These are phyloP conservation scores for Marmota flaviventris DNA, from an alignment of 2,113 vertebrate genomes.

Conservation along the genomic window DNA sequence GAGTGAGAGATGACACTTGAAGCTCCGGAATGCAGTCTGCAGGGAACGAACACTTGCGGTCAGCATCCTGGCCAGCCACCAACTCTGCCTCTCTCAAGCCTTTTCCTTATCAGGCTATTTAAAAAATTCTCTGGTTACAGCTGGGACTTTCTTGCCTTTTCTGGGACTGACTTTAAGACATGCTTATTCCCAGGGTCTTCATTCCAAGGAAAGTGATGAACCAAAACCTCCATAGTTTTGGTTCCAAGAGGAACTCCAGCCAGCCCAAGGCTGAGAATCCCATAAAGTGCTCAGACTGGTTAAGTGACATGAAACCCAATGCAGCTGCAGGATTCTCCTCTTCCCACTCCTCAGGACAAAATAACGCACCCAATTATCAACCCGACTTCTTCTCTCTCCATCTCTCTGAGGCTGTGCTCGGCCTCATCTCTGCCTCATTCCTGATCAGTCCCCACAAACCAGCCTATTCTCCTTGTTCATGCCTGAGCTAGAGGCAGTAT, in stretches of 20 bases:
- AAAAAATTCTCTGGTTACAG: background rate
- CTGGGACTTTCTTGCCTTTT: background rate
- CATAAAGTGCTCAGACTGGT: slow-evolving; percentile 68
- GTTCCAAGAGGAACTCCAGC: background rate
- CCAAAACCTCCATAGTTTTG: background rate
- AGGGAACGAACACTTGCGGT: slow-evolving; percentile 53
- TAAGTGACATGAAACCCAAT: slow-evolving; percentile 42
- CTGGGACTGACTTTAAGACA: background rate
- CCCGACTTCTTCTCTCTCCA: background rate
- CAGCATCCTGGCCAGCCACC: background rate
- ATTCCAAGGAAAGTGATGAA: background rate
- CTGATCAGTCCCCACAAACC: background rate
- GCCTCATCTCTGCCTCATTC: background rate
- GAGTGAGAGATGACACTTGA: slow-evolving; percentile 29
- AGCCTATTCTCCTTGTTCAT: background rate
- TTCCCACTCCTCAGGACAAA: background rate
- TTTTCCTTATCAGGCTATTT: slow-evolving; percentile 42
- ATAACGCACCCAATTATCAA: background rate
- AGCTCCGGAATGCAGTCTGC: slow-evolving; percentile 67
- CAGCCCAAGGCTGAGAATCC: slow-evolving; percentile 21
- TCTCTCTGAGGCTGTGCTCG: too few species aligned
- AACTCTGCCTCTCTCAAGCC: slow-evolving; percentile 50
- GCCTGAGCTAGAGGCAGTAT: background rate
- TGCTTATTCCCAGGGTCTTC: background rate
- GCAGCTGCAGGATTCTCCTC: background rate